Base-by-base conservation (phyloP, 2,113 vertebrate species). In the Crotalus horridus region DNA sequence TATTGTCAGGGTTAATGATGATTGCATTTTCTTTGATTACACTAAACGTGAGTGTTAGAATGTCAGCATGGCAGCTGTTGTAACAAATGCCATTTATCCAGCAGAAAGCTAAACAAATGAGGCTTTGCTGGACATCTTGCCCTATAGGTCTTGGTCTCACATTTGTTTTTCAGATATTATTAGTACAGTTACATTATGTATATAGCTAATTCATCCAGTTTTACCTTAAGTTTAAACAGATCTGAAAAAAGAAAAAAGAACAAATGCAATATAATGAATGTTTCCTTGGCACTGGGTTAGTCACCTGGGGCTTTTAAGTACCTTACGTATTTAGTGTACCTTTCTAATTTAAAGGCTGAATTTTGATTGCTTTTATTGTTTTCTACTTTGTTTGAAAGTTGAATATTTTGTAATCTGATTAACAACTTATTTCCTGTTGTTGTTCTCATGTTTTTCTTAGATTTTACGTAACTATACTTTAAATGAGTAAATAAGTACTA, bases 21-120 rank as follows among this genome's bases (percentile, higher is more conserved):
- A 92, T 92, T 90, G 91, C 91, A 39, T 90, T 96, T 92, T 59
- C 3, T 39, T 94, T 24, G 11, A 61, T 96, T 94, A 39, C 26
- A 20, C 54, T 17, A 91, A 93, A 69, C 17, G 29, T 1, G 46
- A 11, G 21, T 17, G 54, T 89, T 29, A 48, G 48, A 93, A 95
- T 94, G 10, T 90, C 13, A 3, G 3, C 54, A 1, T n/a, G 23
- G 69, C 54, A 33, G 85, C 90, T 87, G 39, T 61, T 94, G 29
- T 29, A 95, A 51, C 54, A 89, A 91, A 53, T 29, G 26, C 48
- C 91, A 61, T 86, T 86, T 92, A 94, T 87, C 0, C 55, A 92
- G 13, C 43, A 48, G 90, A 94, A 89, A 93, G 87, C 54, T 74
- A 46, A 29, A 0, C 54, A 91, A 93, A 8, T 13, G 23, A 94